Base-by-base conservation (phyloP, 1,140 invertebrate species). In the Chrysopa pallens region DNA sequence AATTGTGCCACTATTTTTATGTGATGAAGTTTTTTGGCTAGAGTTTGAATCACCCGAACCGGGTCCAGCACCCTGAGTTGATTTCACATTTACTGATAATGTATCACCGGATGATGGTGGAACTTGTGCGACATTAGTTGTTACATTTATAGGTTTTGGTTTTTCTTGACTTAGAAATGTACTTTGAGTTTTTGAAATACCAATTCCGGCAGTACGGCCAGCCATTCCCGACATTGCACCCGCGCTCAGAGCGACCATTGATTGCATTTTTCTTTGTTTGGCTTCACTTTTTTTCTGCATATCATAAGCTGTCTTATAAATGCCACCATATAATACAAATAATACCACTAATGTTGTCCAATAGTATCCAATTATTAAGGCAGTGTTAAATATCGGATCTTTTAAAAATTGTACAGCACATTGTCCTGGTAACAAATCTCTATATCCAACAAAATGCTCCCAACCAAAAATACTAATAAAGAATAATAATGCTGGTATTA, bases 381-480 rank as follows among this genome's bases (percentile, higher is more conserved):
- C 82, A 29, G 91, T 95, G 57, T 95, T 96, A 64, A 97, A 99
- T 17, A 97, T 74, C 0, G 94, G 92, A 64, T 98, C 91, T 64
- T 94, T 93, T 33, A 98, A 72, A 63, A 98, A 99, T 63, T 98
- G 94, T 2, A 98, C 95, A 33, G 90, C 84, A 59, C 95, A 99
- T 58, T 94, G 79, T 6, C 84, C 84, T 1, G 85, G 81, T 45
- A 75, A 65, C 13, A 96, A 65, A 53, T 94, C 87, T 43, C 91
- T 67, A 53, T 84, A 84, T 2, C 93, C 94, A 29, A 92, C 81
- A 55, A 97, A 97, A 58, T 93, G 88, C 59, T 97, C 93, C 93
- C 96, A 99, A 27, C 94, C 95, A 56, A 99, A 96, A 48, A 99
- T 98, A 42, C 89, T 92, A 42, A 92, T 92, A 60, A 98, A 98